Evolutionary conservation across 2,113 vertebrate genomes (phyloP), one percentile per base, ranked within the genome.

Genomic region (Osmerus eperlanus): DNA sequence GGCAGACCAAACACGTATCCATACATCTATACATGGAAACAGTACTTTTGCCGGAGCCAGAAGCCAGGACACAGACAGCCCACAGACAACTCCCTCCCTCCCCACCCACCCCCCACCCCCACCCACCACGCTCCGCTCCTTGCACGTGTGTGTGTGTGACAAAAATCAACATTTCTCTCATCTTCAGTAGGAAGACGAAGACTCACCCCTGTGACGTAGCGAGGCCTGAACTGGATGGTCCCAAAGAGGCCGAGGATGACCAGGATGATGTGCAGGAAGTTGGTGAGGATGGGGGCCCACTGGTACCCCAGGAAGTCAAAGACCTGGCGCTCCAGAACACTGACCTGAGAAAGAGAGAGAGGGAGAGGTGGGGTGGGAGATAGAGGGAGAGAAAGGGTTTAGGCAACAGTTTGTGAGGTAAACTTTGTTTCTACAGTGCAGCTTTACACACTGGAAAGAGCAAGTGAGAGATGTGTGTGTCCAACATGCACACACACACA

Each of bases 401-500:
- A 63, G 61, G 28, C 3, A 18, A 28, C 11, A 18, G 61, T 13
- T 29, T 28, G 13, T 3, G 3, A 18, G 12, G 23, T 16, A 12
- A 47, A 47, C 41, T 7, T 47, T 2, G 8, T 47, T 47, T 47
- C 9, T 1, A 47, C 41, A 47, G 9, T 47, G 41, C 9, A 47
- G 41, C 9, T 7, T 11, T 47, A 47, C 41, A 47, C 41, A 9
- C 41, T 63, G 61, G 28, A 63, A 12, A 28, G 61, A 28, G 25
- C 12, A 28, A 63, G 61, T 3, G 12, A 32, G 15, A 28, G 25
- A 63, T 47, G 41, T 7, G 7, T 41, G 41, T 12, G 9, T 47
- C 7, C 41, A 47, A 47, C 41, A 47, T 47, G 69, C 69, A 79
- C 79, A 78, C 71, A 83, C 41, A 70, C 75, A 47, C 41, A 47